Evolutionary conservation across 1,140 invertebrate species (phyloP), one percentile per base, ranked within the genome.

Genomic region (Lordiphosa clarofinis): DNA sequence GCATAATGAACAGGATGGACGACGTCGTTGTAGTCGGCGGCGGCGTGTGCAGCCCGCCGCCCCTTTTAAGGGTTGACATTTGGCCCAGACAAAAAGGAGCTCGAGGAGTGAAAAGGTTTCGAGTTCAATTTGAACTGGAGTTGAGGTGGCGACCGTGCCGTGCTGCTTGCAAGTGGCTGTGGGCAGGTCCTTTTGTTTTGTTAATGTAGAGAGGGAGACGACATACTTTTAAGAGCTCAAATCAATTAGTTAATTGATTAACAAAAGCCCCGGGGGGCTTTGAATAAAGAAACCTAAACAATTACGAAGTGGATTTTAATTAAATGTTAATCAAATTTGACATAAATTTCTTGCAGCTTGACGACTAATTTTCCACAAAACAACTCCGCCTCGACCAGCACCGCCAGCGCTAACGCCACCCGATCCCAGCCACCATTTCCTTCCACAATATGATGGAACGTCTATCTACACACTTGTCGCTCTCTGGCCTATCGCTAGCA

Each of bases 401-500:
- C 49, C 56, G 64, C 44, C 37, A 56, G 50, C 12, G 46, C 48
- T 56, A 60, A 21, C 15, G 39, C 50, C 38, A 68, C 66, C 47
- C 56, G 42, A 28, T 59, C 47, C 65, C 42, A 46, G 43, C 21
- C 24, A 21, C 64, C 59, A 44, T 58, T 60, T 70, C 57, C 72
- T 40, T 82, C 54, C 36, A 56, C 44, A 78, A 76, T 87, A 89
- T 89, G 88, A 89, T 89, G 88, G 88, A 89, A 73, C 87, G 88
- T 65, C 86, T 89, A 66, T 89, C 88, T 61, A 88, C 88, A 55
- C 78, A 84, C 43, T 58, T 89, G 64, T 89, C 88, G 53, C 66
- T 89, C 52, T 87, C 88, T 50, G 88, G 88, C 61, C 67, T 89
- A 63, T 89, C 88, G 68, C 78, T 89, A 57, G 72, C 88, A 56